Conservation (phyloP, 2,888 invertebrate species). For the Dynastes grantii region DNA sequence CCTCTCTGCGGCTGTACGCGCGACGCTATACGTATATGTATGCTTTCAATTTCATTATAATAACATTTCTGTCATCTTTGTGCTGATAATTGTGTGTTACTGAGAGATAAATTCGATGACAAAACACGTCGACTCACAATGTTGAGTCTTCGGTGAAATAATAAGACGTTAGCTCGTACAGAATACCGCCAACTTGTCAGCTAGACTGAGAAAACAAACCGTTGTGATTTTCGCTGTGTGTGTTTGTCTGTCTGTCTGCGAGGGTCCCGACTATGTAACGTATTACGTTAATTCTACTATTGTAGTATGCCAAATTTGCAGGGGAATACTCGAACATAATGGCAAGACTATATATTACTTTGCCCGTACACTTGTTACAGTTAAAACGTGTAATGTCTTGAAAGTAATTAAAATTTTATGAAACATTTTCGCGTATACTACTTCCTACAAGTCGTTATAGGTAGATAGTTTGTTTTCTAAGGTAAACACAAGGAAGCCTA, state of each 20-base stretch:
- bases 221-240: constrained; percentile 61
- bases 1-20: constrained; percentile 34
- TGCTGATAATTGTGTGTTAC: constrained; percentile 67
- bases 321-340: constrained; percentile 46
- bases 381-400: constrained; percentile 19
- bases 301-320: constrained; percentile 44
- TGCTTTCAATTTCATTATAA: constrained; percentile 66
- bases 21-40: constrained; percentile 50
- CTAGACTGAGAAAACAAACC: constrained; percentile 64
- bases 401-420: constrained; percentile 33
- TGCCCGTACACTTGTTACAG: constrained; percentile 32
- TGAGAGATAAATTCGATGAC: constrained; percentile 68
- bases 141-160: constrained; percentile 64
- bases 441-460: too few relatives aligned
- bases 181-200: constrained; percentile 67
- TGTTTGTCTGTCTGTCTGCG: constrained; percentile 45
- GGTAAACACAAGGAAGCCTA: too few relatives aligned
- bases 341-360: constrained; percentile 47
- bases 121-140: constrained; percentile 64
- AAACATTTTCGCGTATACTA: constrained; percentile 1
- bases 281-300: constrained; percentile 54
- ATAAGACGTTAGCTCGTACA: constrained; percentile 61
- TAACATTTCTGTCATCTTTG: constrained; percentile 67
- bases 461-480: too few relatives aligned
- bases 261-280: constrained; percentile 53